Evolutionary conservation across 2,113 vertebrate species (phyloP).

Genomic region (Camelus bactrianus): DNA sequence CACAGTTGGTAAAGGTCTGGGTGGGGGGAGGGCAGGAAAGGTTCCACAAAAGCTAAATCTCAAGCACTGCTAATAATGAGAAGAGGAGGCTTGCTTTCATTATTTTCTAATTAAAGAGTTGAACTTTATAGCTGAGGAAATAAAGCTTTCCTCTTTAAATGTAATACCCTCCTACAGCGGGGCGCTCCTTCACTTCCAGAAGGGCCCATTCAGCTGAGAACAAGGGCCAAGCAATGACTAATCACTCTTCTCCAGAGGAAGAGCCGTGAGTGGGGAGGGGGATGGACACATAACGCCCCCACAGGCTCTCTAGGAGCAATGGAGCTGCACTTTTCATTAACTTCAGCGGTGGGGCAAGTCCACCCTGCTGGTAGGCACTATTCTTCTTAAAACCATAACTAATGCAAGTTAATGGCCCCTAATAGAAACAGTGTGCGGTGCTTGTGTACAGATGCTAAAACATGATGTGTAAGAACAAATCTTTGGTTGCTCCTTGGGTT

Average conservation of each 20-base stretch:
- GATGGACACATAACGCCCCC: not conserved
- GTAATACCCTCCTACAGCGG: slow-evolving; percentile 17
- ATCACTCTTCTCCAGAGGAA: slow-evolving; percentile 44
- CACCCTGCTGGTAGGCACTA: not conserved
- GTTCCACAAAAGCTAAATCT: slow-evolving; percentile 30
- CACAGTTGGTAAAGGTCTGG: slow-evolving; percentile 73
- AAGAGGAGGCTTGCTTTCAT: slow-evolving; percentile 67
- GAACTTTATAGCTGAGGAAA: slow-evolving; percentile 66
- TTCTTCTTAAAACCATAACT: slow-evolving; percentile 50
- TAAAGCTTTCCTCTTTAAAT: slow-evolving; percentile 64
- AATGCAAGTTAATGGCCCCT: slow-evolving; percentile 14
- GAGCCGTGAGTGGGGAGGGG: not conserved
- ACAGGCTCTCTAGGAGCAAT: not conserved
- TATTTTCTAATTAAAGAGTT: slow-evolving; percentile 75
- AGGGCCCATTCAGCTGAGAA: slow-evolving; percentile 53
- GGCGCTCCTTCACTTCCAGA: not conserved
- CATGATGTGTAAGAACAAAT: not conserved
- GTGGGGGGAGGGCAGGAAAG: not conserved
- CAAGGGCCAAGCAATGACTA: slow-evolving; percentile 53
- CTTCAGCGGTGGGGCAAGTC: slow-evolving; percentile 49
- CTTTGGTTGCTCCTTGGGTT: not conserved
- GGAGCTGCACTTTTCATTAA: not conserved
- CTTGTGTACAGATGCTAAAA: not conserved
- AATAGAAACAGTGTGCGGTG: not conserved
- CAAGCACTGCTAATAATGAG: slow-evolving; percentile 53